phyloP scores from a whole-genome alignment of 2,888 invertebrate genomes.

The Athalia rosae region DNA sequence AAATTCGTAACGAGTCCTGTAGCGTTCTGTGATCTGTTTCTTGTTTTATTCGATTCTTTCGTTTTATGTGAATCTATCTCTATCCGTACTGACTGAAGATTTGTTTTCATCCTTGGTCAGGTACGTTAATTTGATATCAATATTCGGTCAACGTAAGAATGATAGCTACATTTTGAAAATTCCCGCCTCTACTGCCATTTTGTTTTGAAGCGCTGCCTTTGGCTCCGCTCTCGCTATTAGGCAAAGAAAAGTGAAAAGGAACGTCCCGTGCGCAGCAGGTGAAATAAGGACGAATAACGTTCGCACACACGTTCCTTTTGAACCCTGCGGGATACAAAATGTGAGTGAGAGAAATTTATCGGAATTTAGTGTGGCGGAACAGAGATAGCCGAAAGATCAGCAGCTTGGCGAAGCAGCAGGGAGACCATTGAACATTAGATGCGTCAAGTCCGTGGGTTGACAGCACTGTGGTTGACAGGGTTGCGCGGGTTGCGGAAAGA shows the following conservation, averaged over 20 bases:
- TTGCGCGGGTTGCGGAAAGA: constrained; percentile 56
- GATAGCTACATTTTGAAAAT: neutral
- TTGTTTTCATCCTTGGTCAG: too few species aligned
- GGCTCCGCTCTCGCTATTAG: neutral
- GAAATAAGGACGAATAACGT: neutral
- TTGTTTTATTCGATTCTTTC: too few species aligned
- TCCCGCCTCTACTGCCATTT: neutral
- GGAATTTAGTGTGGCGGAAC: neutral
- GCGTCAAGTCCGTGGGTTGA: constrained; percentile 62
- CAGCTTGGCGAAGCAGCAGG: constrained; percentile 27
- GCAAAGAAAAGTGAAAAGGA: neutral
- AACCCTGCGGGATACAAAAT: too few species aligned
- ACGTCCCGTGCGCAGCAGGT: too few species aligned
- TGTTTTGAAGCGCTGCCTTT: neutral
- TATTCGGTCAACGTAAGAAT: neutral
- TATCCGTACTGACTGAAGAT: too few species aligned
- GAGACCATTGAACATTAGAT: constrained; percentile 57
- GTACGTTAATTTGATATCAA: too few species aligned
- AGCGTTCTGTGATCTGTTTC: too few species aligned
- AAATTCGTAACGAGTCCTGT: too few species aligned
- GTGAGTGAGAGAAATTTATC: too few species aligned
- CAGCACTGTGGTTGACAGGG: constrained; percentile 66
- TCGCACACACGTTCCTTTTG: too few species aligned
- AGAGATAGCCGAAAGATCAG: neutral
- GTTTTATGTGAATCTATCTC: too few species aligned